Evolutionary conservation across 2,888 invertebrate species (phyloP), one percentile per base, ranked within the genome.

Genomic region (Chrysolina oricalcia): DNA sequence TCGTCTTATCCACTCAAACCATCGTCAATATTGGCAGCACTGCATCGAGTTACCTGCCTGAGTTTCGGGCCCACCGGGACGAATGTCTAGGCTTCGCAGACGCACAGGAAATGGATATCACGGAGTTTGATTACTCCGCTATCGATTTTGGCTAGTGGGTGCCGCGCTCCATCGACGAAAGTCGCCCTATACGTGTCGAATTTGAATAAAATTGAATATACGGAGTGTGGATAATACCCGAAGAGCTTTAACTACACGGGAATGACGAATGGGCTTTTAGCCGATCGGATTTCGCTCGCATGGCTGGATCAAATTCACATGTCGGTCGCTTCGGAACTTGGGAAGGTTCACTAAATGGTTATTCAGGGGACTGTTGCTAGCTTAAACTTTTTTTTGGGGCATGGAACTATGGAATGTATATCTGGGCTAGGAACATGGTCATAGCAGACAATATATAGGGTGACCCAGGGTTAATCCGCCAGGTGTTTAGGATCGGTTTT

Each of bases 61-160:
- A 15, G 2, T 59, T 59, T 35, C 35, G 11, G 27, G 27, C 59
- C 59, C 59, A 27, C 43, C 10, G 63, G 69, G 64, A 68, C 43
- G 63, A 27, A 64, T 68, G 73, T 56, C 62, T 69, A 50, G 69
- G 59, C 73, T 64, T 64, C 23, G 53, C 53, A 69, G 50, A 64
- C 27, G 35, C 27, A 59, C 27, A 27, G 35, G 74, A 76, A 76
- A 76, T 76, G 68, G 76, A 76, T 76, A 73, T 73, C 71, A 50
- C 56, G 73, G 79, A 75, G 78, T 78, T 75, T 79, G 78, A 79
- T 81, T 81, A 81, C 78, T 74, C 73, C 13, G 35, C 59, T 59
- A 59, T 59, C 59, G 59, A 59, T 59, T 59, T 27, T 35, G 35
- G 59, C 27, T 35, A 59, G 35, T 59, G 59, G n/a, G 35, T 35